Evolutionary conservation across 2,888 invertebrate genomes (phyloP), one percentile per base, ranked within the genome.

Genomic region (Drosophila yooni): DNA sequence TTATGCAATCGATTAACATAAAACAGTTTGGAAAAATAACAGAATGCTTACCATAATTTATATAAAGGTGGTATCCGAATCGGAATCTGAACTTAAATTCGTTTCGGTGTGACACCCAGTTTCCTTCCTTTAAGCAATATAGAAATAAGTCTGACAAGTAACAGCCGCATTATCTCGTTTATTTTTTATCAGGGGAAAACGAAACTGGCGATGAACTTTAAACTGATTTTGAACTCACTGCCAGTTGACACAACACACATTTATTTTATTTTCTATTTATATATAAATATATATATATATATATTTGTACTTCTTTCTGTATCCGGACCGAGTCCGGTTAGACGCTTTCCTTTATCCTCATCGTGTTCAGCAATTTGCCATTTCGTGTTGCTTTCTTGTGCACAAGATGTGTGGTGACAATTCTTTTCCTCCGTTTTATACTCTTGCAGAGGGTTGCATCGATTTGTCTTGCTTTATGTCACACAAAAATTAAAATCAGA

Each of bases 321-420:
- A 75, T 52, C 56, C 61, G 56, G 72, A 68, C 73, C 54, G 70
- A 72, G 62, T 60, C 71, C 62, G 77, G 50, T 73, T 60, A 53
- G 46, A 64, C 61, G 59, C 61, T 61, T 36, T 36, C 54, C 27
- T 38, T 38, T 36, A 11, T 52, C 48, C 65, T 53, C 65, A 54
- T 54, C 61, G 63, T 68, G 74, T 68, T 66, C 71, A 81, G 82
- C 84, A 87, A 87, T 88, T 86, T 86, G 89, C 69, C 70, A 73
- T 70, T 69, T 67, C 43, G 60, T 69, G 75, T 72, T 77, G 74
- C 83, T 88, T 83, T 74, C 74, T 74, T 66, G 88, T 57, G 79
- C 62, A 60, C 63, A 74, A 88, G 73, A 76, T 87, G 72, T 89
- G 89, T 65, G 86, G 88, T 81, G 89, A 88, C 89, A 89, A 89